Percentiles rank a stretch among this genome's conserved stretches.
phyloP scores from a whole-genome alignment of 2,888 invertebrate species.

The Embidobia sp. region DNA sequence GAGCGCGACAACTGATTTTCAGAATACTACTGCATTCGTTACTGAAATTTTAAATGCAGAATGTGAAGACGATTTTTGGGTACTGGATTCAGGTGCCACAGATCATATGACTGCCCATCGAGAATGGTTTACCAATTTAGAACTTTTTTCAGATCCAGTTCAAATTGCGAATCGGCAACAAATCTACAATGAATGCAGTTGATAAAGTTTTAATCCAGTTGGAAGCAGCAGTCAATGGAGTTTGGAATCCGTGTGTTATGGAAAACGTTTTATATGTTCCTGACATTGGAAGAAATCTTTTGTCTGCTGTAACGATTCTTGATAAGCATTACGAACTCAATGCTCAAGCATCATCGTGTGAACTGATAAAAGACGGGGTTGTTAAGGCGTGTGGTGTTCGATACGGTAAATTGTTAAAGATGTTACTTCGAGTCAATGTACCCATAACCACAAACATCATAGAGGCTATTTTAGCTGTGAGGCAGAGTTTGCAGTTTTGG shows the following conservation, averaged over 20 bases:
- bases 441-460: background rate
- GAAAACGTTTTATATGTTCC: conserved; percentile 42
- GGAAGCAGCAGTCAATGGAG: conserved; percentile 25
- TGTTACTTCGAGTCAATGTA: conserved; percentile 20
- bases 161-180: conserved; percentile 38
- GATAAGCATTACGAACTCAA: conserved; percentile 35
- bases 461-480: conserved; percentile 36
- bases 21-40: conserved; percentile 32
- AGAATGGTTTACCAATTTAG: conserved; percentile 44
- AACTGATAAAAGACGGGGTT: conserved; percentile 23
- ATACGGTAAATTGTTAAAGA: conserved; percentile 21
- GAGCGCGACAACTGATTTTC: too few species aligned
- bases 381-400: conserved; percentile 39
- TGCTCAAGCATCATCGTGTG: conserved; percentile 13
- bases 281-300: conserved; percentile 33
- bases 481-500: conserved; percentile 67
- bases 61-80: conserved; percentile 7
- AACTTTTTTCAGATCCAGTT: conserved; percentile 11
- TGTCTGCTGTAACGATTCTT: conserved; percentile 29
- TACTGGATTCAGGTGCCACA: conserved; percentile 44
- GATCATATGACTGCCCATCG: conserved; percentile 24
- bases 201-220: conserved; percentile 45
- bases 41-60: conserved; percentile 1
- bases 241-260: conserved; percentile 26
- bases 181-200: conserved; percentile 46